Evolutionary conservation across 1,140 invertebrate species (phyloP).

Genomic region (Oreohelix idahoensis): DNA sequence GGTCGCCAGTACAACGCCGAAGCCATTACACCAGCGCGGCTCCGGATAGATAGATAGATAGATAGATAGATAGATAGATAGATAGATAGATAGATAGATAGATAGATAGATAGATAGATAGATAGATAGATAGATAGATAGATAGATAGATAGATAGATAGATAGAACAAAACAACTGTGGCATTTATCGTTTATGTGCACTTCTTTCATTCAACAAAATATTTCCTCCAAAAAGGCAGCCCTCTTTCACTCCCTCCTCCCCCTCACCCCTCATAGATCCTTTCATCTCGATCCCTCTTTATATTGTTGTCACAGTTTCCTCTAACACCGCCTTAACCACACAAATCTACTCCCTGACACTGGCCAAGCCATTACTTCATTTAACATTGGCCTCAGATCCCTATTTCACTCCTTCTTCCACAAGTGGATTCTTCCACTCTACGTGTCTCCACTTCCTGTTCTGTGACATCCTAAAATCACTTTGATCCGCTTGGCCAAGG

Average conservation of each 20-base stretch:
- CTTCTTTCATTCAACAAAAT: no score
- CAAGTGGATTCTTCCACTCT: not conserved
- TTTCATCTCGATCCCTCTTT: not conserved
- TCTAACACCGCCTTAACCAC: not conserved
- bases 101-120: not conserved
- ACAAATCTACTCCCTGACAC: not conserved
- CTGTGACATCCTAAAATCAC: not conserved
- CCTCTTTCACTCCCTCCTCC: not conserved
- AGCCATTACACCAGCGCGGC: no score
- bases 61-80: not conserved
- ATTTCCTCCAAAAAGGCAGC: no score
- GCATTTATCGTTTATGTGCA: no score
- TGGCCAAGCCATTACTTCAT: not conserved
- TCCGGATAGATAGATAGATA: not conserved
- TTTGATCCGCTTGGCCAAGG: not conserved
- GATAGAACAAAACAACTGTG: no score
- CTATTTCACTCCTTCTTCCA: not conserved
- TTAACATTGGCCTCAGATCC: not conserved
- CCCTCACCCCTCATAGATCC: no score
- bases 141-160: not conserved
- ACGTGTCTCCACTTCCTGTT: not conserved
- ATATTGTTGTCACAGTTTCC: no score
- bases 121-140: conserved; percentile 10
- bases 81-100: conserved; percentile 1
- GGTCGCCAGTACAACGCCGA: no score